A percentile compares a stretch with the other conserved stretches of the same genome.
These are phyloP conservation scores for Natrix natrix DNA, from an alignment of 2,797 vertebrate genomes.

Conservation along the genomic window DNA sequence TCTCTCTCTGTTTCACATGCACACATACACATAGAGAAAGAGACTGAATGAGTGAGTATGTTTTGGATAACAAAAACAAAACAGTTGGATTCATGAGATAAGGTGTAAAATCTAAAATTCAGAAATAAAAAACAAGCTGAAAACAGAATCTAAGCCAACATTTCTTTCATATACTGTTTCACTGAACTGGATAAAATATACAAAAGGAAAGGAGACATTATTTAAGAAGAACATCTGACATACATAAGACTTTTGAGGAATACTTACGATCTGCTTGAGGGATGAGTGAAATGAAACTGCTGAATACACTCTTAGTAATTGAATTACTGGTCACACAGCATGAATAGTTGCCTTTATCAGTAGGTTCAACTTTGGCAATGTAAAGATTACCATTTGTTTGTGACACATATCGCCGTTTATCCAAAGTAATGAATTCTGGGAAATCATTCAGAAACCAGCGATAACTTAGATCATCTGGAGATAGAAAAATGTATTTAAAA, in stretches of 20 bases:
- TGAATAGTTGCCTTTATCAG: slow-evolving; percentile 94
- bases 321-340: slow-evolving; percentile 93
- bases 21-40: neutral
- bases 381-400: slow-evolving; percentile 96
- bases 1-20: neutral
- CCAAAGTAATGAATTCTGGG: slow-evolving; percentile 88
- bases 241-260: slow-evolving; percentile 9
- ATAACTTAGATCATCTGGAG: slow-evolving; percentile 89
- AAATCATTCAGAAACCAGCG: slow-evolving; percentile 98
- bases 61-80: neutral
- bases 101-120: neutral
- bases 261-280: slow-evolving; percentile 87
- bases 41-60: neutral
- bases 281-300: slow-evolving; percentile 94
- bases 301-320: slow-evolving; percentile 98
- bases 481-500: slow-evolving; percentile 52
- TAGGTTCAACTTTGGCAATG: slow-evolving; percentile 90
- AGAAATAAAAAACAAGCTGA: neutral
- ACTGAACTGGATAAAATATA: slow-evolving; percentile 10
- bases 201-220: neutral
- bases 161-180: neutral
- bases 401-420: slow-evolving; percentile 90
- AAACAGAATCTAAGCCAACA: neutral
- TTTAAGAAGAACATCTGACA: neutral
- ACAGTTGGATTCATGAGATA: neutral